Percentiles rank a stretch among this genome's conserved stretches.
Evolutionary conservation across 2,888 invertebrate genomes (phyloP).

Genomic region (Mythimna pallens): DNA sequence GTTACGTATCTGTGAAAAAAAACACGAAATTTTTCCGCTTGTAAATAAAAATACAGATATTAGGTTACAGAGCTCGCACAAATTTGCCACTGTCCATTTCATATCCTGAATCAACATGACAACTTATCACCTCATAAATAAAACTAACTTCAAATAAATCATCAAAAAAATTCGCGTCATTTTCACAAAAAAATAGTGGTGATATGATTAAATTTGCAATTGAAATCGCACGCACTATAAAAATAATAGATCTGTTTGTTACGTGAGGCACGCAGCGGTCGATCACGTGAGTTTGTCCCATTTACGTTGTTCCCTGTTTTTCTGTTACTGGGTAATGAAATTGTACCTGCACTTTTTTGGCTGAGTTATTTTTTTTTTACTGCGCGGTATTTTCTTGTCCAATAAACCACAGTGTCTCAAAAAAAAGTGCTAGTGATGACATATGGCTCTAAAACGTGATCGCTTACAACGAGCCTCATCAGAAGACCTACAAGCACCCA

Average conservation of each 20-base stretch:
- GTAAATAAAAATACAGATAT: not conserved
- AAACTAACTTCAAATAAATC: conserved; percentile 21
- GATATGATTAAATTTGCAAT: conserved; percentile 63
- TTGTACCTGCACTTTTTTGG: conserved; percentile 14
- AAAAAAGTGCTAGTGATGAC: no score
- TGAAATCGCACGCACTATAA: conserved; percentile 60
- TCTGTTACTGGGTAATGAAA: conserved; percentile 36
- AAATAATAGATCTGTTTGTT: conserved; percentile 69
- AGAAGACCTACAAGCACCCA: no score
- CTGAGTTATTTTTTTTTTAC: not conserved
- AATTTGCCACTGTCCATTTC: not conserved
- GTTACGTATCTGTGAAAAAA: not conserved
- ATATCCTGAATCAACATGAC: not conserved
- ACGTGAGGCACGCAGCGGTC: conserved; percentile 69
- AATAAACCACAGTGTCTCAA: no score
- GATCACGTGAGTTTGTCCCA: conserved; percentile 39
- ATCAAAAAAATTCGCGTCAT: conserved; percentile 24
- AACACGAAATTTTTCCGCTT: not conserved
- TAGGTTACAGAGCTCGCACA: not conserved
- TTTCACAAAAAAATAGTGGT: conserved; percentile 6
- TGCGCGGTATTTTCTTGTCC: no score
- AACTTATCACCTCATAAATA: conserved; percentile 22
- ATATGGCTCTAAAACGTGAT: no score
- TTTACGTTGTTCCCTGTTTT: conserved; percentile 32
- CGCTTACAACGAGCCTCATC: no score